Evolutionary conservation across 37 sponge, comb jelly and placozoan species (phyloP), one percentile per base, ranked within the genome.

Genomic region (Beroe ovata): DNA sequence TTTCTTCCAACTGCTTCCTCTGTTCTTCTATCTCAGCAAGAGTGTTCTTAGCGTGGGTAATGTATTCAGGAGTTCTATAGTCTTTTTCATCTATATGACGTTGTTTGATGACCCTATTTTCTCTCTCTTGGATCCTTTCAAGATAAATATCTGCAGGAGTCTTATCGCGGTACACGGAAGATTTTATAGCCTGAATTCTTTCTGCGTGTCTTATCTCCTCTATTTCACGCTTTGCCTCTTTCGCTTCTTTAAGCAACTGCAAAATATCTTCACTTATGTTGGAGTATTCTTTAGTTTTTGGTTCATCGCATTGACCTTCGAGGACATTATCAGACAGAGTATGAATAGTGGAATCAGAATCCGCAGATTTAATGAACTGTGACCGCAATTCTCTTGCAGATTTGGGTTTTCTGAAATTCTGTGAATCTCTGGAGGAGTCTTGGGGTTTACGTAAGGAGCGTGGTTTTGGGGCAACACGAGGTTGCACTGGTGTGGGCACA

Each of bases 151-250:
- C 69, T 33, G 69, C 69, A 66, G 69, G 69, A 32, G 69, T 30
- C 16, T 66, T 18, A 8, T 30, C 30, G 1, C 69, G 25, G 11
- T 16, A 47, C 3, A 66, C 36, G 3, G 69, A 33, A 14, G 69
- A 34, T 66, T 32, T 66, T 18, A 66, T 14, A 30, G 32, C 69
- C 34, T 66, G 69, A 34, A 66, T 66, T 66, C 69, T 66, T 30
- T 66, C 69, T 14, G 69, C 30, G 16, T 66, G 69, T 66, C 69
- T 66, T 30, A 66, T 66, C 8, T 66, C 69, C 34, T 66, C 69
- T 14, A 66, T 66, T 30, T 66, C 69, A 14, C 36, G 29, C 35
- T 66, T 66, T 34, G 69, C 69, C 2, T 26, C 16, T 30, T 30
- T 66, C 16, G 69, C 69, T 32, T 66, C 69, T 4, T 66, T 30